Conservation (phyloP, 2,113 vertebrate genomes). For the Eleginops maclovinus region DNA sequence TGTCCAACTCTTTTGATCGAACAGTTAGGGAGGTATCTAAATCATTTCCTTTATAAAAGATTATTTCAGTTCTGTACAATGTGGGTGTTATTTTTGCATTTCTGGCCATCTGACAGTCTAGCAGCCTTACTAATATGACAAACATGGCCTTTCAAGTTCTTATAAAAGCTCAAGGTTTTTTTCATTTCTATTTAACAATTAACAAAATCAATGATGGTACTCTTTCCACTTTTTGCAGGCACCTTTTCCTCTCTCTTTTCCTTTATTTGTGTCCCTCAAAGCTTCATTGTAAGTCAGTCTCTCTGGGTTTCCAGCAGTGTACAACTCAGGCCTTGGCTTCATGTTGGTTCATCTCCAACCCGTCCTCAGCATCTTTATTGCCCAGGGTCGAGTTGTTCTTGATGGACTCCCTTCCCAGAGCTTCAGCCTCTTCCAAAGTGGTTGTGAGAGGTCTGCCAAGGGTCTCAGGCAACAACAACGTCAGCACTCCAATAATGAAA, state of each 20-base stretch:
- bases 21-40: conserved; percentile 4
- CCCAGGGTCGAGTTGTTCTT: conserved; percentile 56
- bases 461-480: conserved; percentile 91
- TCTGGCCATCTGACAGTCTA: not conserved
- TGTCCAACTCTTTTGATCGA: not conserved
- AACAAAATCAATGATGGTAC: conserved; percentile 2
- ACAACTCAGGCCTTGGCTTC: conserved; percentile 49
- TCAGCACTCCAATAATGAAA: conserved; percentile 88
- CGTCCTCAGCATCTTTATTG: conserved; percentile 52
- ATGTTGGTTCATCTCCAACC: conserved; percentile 73
- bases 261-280: not conserved
- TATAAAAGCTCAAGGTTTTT: conserved; percentile 3
- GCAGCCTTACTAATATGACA: not conserved
- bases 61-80: not conserved
- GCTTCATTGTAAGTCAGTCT: not conserved
- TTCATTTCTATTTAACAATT: not conserved
- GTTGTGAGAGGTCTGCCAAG: conserved; percentile 87
- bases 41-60: not conserved
- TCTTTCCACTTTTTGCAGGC: conserved; percentile 21
- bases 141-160: conserved; percentile 4
- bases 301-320: not conserved
- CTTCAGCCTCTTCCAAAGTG: conserved; percentile 88
- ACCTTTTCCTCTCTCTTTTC: not conserved
- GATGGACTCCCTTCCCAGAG: conserved; percentile 74
- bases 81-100: not conserved